Percentiles rank a stretch among this genome's conserved stretches.
These are phyloP conservation scores for Plumapathes pennacea DNA, from an alignment of 92 coral and sea anemone genomes.

Conservation along the genomic window DNA sequence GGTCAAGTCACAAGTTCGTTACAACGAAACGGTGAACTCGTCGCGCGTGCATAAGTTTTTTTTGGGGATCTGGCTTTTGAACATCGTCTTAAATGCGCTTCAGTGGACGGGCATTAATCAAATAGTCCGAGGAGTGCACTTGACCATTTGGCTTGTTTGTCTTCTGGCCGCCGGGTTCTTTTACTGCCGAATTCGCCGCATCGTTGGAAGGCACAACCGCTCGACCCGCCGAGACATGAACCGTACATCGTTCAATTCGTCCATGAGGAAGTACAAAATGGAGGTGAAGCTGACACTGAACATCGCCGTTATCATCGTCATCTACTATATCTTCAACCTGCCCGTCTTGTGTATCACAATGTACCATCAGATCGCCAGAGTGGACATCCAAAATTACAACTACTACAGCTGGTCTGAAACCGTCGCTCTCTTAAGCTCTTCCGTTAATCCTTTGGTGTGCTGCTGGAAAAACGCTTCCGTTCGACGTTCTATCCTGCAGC, in stretches of 20 bases:
- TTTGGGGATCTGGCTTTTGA: slow-evolving; percentile 50
- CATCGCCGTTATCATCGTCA: slow-evolving; percentile 54
- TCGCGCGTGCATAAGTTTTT: slow-evolving; percentile 38
- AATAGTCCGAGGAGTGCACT: slow-evolving; percentile 50
- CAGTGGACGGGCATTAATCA: slow-evolving; percentile 69
- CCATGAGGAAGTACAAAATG: neutral
- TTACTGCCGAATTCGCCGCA: slow-evolving; percentile 46
- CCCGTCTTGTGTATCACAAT: slow-evolving; percentile 53
- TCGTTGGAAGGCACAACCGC: slow-evolving; percentile 52
- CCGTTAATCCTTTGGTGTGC: slow-evolving; percentile 67
- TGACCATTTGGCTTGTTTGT: slow-evolving; percentile 47
- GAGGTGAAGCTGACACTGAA: slow-evolving; percentile 62
- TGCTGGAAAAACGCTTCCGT: slow-evolving; percentile 66
- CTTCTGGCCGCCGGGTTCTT: slow-evolving; percentile 35
- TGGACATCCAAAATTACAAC: slow-evolving; percentile 29
- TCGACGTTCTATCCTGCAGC: too few species aligned
- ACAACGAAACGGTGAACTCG: slow-evolving; percentile 40
- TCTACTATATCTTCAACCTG: slow-evolving; percentile 49
- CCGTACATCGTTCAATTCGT: neutral
- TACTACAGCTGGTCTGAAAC: slow-evolving; percentile 76
- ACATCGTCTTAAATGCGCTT: slow-evolving; percentile 48
- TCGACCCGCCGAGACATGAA: neutral
- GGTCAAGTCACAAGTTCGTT: slow-evolving; percentile 49
- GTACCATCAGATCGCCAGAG: slow-evolving; percentile 29
- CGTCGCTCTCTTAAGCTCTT: slow-evolving; percentile 55